Conservation (phyloP, 2,888 invertebrate species). For the Lampropteryx suffumata region DNA sequence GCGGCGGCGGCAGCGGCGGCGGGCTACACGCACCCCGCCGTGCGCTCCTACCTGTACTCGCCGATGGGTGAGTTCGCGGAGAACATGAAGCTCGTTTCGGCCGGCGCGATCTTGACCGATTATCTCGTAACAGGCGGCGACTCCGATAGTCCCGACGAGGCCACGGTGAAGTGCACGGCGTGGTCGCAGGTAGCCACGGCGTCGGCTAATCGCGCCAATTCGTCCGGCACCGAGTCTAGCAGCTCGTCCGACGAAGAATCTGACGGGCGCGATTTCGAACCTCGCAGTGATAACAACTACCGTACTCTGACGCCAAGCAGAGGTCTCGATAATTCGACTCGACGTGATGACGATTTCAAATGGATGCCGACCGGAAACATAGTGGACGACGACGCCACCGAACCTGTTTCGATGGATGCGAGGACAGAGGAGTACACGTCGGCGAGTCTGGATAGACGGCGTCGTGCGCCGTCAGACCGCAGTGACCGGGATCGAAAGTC, state of each 20-base stretch:
- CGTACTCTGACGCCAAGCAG: constrained; percentile 70
- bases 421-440: constrained; percentile 65
- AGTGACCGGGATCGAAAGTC: constrained; percentile 86
- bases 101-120: constrained; percentile 47
- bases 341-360: constrained; percentile 86
- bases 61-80: constrained; percentile 75
- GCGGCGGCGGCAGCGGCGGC: constrained; percentile 65
- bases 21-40: constrained; percentile 66
- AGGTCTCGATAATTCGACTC: constrained; percentile 81
- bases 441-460: constrained; percentile 82
- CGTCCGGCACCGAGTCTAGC: constrained; percentile 69
- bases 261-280: constrained; percentile 75
- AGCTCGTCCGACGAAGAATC: constrained; percentile 66
- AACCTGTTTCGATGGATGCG: constrained; percentile 52
- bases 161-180: constrained; percentile 82
- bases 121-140: constrained; percentile 80
- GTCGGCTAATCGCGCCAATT: constrained; percentile 60
- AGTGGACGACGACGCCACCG: constrained; percentile 57
- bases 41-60: constrained; percentile 81
- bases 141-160: constrained; percentile 85
- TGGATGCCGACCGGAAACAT: constrained; percentile 82
- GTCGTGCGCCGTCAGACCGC: constrained; percentile 75
- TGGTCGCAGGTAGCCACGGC: constrained; percentile 76
- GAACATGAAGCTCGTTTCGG: constrained; percentile 54
- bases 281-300: constrained; percentile 84